Conservation (phyloP, 2,888 invertebrate genomes). For the Stenolophus ochropezus region DNA sequence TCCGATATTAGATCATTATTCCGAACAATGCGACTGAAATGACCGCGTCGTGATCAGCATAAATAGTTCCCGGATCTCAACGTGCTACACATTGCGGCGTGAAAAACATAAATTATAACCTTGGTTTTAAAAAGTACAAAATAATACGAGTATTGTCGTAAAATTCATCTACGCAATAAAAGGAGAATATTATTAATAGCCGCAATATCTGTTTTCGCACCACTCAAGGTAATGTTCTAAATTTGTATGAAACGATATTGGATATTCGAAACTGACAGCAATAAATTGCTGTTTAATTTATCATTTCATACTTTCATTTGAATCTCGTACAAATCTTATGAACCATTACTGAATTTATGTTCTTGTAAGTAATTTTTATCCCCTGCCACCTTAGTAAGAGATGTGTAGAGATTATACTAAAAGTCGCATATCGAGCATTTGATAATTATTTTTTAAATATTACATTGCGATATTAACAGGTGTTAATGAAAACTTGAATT, state of each 20-base stretch:
- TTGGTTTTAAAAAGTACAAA: slow-evolving; percentile 42
- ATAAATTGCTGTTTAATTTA: background rate
- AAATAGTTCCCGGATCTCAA: slow-evolving; percentile 40
- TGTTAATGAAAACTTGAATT: too few species aligned
- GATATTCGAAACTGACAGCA: background rate
- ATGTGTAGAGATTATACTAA: too few species aligned
- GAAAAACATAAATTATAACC: slow-evolving; percentile 45
- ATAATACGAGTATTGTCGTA: slow-evolving; percentile 33
- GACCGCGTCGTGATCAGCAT: slow-evolving; percentile 30
- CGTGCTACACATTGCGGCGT: slow-evolving; percentile 13
- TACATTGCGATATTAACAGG: too few species aligned
- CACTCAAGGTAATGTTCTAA: background rate
- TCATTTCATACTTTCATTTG: too few species aligned
- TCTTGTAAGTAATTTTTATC: too few species aligned
- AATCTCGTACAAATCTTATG: too few species aligned
- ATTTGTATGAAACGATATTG: background rate
- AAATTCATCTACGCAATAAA: slow-evolving; percentile 26
- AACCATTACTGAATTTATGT: too few species aligned
- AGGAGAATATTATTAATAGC: slow-evolving; percentile 33
- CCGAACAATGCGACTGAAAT: slow-evolving; percentile 21
- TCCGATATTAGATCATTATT: slow-evolving; percentile 34
- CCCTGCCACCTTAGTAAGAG: too few species aligned
- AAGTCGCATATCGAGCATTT: too few species aligned
- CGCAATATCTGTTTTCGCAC: background rate
- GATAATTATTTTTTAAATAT: too few species aligned